Base-by-base conservation (phyloP, 2,888 invertebrate genomes). In the Rotaria magnacalcarata region DNA sequence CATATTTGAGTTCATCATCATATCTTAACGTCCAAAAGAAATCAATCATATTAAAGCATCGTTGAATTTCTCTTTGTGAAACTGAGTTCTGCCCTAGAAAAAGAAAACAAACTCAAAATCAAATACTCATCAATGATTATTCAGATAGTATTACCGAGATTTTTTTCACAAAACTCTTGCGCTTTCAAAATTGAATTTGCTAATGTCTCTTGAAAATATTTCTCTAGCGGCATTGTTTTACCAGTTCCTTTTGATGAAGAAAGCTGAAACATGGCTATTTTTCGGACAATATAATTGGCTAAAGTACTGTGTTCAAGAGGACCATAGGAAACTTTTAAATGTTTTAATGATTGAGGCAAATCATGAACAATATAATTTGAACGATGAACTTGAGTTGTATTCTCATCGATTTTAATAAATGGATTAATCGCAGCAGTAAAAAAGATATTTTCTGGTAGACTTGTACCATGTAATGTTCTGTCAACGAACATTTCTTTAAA, bases 401-500 rank as follows among this genome's bases (percentile, higher is more conserved):
- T 19, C 0, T 34, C 34, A 14, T 67, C 67, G 1, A 19, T 34
- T 41, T 21, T 52, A 27, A 43, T 85, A 41, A 50, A 34, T 16
- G 86, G 86, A 84, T 85, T 86, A 27, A 86, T 84, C 5, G 86
- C 86, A 27, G 86, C 86, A 19, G 86, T 85, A 11, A 86, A 75
- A 24, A 86, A 86, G 27, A 80, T 80, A 47, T 80, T 80, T 24
- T 80, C n/a, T n/a, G 80, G 80, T 47, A 80, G 6, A 24, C 7
- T 47, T 43, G 0, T 80, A 8, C 80, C 80, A 80, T 80, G 47
- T n/a, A 80, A 47, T 47, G 80, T 80, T 43, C 80, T 19, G 34
- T 80, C 80, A 43, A 80, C 47, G 14, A 80, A 80, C 80, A 80
- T 80, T 80, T 80, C 80, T 80, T 80, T 80, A 24, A 80, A 80